phyloP scores from a whole-genome alignment of 2,113 vertebrate species.

The Corapipo altera region DNA sequence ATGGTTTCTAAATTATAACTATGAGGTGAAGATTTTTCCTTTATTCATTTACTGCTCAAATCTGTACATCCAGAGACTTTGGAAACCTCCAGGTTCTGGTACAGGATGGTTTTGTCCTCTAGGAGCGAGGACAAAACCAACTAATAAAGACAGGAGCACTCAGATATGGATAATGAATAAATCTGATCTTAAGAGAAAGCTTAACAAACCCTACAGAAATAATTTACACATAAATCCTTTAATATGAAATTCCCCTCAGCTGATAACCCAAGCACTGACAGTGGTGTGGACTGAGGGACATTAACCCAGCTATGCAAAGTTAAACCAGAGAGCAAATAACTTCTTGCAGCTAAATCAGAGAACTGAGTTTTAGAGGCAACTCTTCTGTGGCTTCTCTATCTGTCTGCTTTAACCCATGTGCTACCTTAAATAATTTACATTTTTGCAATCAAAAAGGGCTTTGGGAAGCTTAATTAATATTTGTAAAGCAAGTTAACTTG shows the following conservation, averaged over 20 bases:
- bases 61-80: neutral
- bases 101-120: neutral
- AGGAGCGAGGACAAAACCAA: neutral
- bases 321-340: neutral
- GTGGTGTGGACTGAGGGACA: neutral
- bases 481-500: neutral
- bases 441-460: neutral
- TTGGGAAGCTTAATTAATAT: neutral
- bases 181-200: neutral
- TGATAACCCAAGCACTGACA: neutral
- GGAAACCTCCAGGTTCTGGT: neutral
- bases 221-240: neutral
- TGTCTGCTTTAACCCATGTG: neutral
- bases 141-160: neutral
- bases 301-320: neutral
- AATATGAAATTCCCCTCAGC: neutral
- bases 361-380: neutral
- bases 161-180: neutral
- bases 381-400: neutral
- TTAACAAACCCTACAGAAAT: neutral
- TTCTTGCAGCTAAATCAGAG: neutral
- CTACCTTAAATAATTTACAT: neutral
- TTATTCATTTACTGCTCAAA: neutral
- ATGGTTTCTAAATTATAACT: neutral
- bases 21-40: neutral